phyloP scores from a whole-genome alignment of 2,797 vertebrate genomes.

The Heterohyrax brucei region DNA sequence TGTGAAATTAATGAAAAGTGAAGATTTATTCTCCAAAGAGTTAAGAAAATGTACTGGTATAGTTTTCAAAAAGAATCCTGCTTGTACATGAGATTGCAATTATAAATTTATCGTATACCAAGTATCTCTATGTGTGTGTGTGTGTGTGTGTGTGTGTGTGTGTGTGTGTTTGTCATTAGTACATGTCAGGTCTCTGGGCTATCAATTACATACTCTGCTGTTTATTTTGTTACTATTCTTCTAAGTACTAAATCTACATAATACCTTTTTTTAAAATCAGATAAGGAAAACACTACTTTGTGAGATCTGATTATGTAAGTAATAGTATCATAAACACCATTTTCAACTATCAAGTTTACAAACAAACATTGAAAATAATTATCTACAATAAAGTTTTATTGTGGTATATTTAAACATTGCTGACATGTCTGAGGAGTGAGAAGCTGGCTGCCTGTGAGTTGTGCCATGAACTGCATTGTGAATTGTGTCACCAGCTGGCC shows the following conservation, averaged over 20 bases:
- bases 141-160: accelerated
- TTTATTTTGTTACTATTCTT: constrained; percentile 46
- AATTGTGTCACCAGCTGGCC: constrained; percentile 76
- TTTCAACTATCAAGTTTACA: constrained; percentile 27
- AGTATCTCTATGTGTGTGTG: not conserved
- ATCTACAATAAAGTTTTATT: constrained; percentile 25
- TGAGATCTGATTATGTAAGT: not conserved
- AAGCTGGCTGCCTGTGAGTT: not conserved
- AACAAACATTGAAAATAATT: constrained; percentile 23
- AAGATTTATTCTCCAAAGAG: constrained; percentile 32
- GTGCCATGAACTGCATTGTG: not conserved
- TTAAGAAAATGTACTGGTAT: constrained; percentile 34
- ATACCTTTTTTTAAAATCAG: not conserved
- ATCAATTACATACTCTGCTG: not conserved
- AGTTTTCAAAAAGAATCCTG: not conserved
- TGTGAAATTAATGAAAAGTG: constrained; percentile 1
- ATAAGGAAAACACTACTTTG: not conserved
- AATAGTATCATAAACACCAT: not conserved
- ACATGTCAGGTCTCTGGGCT: not conserved
- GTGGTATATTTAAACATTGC: constrained; percentile 19
- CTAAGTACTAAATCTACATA: not conserved
- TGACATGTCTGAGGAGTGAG: not conserved
- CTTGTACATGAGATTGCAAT: not conserved
- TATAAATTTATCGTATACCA: not conserved
- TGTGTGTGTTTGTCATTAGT: not conserved